A percentile compares a stretch with the other conserved stretches of the same genome.
These are phyloP conservation scores for Patagioenas fasciata DNA, from an alignment of 2,113 vertebrate genomes.

Conservation along the genomic window DNA sequence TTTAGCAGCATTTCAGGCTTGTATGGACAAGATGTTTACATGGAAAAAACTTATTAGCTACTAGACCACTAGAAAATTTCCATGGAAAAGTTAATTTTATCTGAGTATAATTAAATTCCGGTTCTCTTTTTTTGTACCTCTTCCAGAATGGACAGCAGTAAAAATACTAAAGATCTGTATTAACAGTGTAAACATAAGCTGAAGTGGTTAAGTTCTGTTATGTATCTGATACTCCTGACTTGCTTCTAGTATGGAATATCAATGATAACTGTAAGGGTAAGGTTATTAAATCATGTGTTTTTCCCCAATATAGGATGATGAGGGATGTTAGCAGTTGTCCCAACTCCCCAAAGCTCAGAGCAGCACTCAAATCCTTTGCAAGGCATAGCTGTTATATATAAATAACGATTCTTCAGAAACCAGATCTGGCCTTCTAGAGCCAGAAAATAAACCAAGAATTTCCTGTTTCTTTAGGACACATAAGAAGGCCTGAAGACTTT, in stretches of 20 bases:
- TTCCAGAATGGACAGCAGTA: neutral
- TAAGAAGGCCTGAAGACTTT: slow-evolving; percentile 28
- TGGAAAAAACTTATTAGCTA: neutral
- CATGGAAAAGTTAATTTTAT: neutral
- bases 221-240: neutral
- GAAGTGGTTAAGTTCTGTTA: neutral
- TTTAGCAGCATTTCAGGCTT: neutral
- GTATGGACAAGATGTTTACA: neutral
- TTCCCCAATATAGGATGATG: neutral
- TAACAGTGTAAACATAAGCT: neutral
- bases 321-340: neutral
- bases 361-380: neutral
- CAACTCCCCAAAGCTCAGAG: neutral
- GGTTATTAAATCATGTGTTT: neutral
- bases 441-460: slow-evolving; percentile 7
- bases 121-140: neutral
- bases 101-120: neutral
- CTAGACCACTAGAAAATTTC: neutral
- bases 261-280: neutral
- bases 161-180: neutral
- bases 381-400: neutral
- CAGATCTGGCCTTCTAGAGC: neutral
- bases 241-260: neutral
- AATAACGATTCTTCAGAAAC: neutral
- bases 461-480: slow-evolving; percentile 31